Evolutionary conservation across 2,797 vertebrate genomes (phyloP).

Genomic region (Mareca strepera): DNA sequence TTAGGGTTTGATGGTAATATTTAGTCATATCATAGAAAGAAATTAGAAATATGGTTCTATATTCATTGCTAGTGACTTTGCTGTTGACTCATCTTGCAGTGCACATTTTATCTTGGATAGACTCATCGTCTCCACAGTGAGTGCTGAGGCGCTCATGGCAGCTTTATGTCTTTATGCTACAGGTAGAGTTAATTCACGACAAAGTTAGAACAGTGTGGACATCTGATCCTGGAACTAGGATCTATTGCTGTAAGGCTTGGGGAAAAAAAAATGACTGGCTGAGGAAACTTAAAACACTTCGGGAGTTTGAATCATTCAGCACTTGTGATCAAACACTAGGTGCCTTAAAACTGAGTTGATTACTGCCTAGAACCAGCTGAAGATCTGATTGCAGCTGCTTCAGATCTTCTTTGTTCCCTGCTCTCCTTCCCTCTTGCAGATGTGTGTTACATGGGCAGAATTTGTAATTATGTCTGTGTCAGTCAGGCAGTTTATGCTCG

Average conservation of each 20-base stretch:
- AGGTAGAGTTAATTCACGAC: background rate
- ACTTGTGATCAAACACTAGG: background rate
- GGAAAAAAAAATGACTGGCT: background rate
- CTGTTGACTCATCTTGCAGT: background rate
- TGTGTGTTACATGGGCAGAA: background rate
- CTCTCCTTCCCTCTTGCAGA: background rate
- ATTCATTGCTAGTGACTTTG: background rate
- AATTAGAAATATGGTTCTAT: background rate
- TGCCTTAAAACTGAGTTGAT: background rate
- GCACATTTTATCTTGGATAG: rapidly evolving
- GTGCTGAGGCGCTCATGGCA: background rate
- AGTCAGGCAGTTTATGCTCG: background rate
- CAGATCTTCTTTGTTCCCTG: background rate
- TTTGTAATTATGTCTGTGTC: background rate
- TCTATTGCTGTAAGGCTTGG: background rate
- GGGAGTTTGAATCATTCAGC: background rate
- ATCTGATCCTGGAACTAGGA: background rate
- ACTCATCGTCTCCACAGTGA: background rate
- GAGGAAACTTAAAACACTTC: background rate
- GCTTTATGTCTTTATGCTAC: background rate
- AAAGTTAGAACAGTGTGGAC: background rate
- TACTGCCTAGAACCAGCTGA: background rate
- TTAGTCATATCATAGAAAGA: background rate
- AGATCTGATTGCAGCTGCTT: background rate
- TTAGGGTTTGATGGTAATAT: background rate